phyloP scores from a whole-genome alignment of 1,140 invertebrate species.

The Macrostomum lignano region DNA sequence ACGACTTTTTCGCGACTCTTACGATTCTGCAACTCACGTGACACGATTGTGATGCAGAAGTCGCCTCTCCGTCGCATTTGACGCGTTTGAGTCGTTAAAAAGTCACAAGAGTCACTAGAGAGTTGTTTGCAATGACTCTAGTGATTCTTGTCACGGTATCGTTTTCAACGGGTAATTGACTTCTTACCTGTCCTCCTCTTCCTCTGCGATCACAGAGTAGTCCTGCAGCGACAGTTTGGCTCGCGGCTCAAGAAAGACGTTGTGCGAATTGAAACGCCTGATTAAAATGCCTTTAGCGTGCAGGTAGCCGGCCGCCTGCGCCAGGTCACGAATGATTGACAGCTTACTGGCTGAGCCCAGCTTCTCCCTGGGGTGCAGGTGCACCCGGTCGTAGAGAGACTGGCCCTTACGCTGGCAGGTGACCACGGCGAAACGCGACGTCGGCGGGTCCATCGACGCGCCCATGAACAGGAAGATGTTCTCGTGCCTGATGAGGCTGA shows the following conservation, averaged over 20 bases:
- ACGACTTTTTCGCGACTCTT: no score
- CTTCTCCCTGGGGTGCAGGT: conserved; percentile 13
- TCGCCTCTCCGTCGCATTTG: no score
- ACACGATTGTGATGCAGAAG: no score
- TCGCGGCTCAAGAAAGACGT: conserved; percentile 27
- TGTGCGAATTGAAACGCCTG: conserved; percentile 25
- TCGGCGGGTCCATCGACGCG: conserved; percentile 22
- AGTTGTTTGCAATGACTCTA: no score
- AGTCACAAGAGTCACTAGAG: no score
- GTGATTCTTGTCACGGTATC: no score
- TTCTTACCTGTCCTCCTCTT: no score
- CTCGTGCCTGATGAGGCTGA: conserved; percentile 29
- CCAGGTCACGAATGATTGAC: conserved; percentile 18
- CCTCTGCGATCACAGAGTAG: no score
- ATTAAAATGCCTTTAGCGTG: conserved; percentile 30
- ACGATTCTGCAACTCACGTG: no score
- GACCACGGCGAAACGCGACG: conserved; percentile 26
- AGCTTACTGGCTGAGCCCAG: conserved; percentile 15
- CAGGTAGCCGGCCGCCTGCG: conserved; percentile 29
- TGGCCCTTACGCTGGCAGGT: conserved; percentile 22
- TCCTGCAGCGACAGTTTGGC: conserved; percentile 29
- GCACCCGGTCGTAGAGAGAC: conserved; percentile 22
- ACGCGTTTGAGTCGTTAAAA: no score
- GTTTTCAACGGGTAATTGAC: no score
- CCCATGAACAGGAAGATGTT: conserved; percentile 32